Evolutionary conservation across 2,113 vertebrate species (phyloP), one percentile per base, ranked within the genome.

Genomic region (Diphyllodes magnificus): DNA sequence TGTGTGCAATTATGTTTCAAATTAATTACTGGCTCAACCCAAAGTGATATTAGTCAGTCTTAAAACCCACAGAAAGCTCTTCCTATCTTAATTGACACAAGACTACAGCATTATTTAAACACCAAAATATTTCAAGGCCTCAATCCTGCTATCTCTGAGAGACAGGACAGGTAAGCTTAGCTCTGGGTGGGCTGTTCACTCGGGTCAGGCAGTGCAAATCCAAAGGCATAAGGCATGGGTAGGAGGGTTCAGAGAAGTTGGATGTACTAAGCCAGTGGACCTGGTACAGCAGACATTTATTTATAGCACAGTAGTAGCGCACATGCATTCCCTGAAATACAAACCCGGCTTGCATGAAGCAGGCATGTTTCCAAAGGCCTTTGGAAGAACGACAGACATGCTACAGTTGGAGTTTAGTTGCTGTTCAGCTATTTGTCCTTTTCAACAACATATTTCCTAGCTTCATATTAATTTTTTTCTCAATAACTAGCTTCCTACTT

Each of bases 301-400:
- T 95, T 94, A 87, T 91, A 95, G 63, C 53, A 13, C 17, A 73
- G 76, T 57, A 85, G 89, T 68, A 85, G 82, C 4, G 4, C 80
- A 78, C 56, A 90, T 54, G 59, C 59, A 82, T 82, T 92, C 92
- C 47, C 70, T 85, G 89, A 96, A 94, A 88, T 56, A 77, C 35
- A 86, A 96, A 88, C 73, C 54, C 57, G 49, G 71, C 63, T 70
- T 73, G 40, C 75, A 33, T 40, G 59, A 69, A 85, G 44, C 51
- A 80, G 82, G 50, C 59, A 11, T 42, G 68, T 88, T 82, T 94
- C 91, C 94, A 86, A 85, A 79, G 42, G 31, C 65, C 50, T 47
- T 39, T 83, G 75, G 42, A 84, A 85, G 82, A 79, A 87, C 10
- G 21, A 71, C 28, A 73, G 64, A 37, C n/a, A 33, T 18, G 64